A percentile compares a stretch with the other conserved stretches of the same genome.
These are phyloP conservation scores for Etia nguti DNA, from an alignment of 2,113 vertebrate species.

Conservation along the genomic window DNA sequence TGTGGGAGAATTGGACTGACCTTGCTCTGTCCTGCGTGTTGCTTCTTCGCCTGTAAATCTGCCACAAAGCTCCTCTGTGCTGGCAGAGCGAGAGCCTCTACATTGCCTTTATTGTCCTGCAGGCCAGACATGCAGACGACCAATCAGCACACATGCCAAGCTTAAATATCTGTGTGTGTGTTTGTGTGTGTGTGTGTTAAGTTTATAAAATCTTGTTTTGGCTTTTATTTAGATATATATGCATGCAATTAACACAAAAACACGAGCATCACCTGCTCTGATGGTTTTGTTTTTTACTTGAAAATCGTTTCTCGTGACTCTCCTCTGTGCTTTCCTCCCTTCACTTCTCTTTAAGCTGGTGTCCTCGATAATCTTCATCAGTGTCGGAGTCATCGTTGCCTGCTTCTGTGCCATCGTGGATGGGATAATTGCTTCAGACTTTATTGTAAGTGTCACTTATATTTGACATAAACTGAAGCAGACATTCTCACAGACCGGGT, in stretches of 20 bases:
- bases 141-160: slow-evolving; percentile 20
- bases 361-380: slow-evolving; percentile 91
- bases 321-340: background rate
- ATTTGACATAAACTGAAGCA: background rate
- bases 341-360: slow-evolving; percentile 72
- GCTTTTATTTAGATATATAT: background rate
- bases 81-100: slow-evolving; percentile 40
- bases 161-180: background rate
- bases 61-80: slow-evolving; percentile 43
- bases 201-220: background rate
- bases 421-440: slow-evolving; percentile 85
- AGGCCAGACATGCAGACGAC: slow-evolving; percentile 31
- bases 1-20: slow-evolving; percentile 52
- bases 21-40: slow-evolving; percentile 27
- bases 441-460: slow-evolving; percentile 81
- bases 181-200: background rate
- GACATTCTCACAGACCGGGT: background rate
- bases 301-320: background rate
- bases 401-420: slow-evolving; percentile 91
- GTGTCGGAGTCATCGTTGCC: slow-evolving; percentile 85
- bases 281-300: background rate
- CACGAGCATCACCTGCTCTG: background rate
- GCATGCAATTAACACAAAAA: background rate
- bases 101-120: slow-evolving; percentile 61
- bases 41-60: slow-evolving; percentile 55